phyloP scores from a whole-genome alignment of 1,140 invertebrate species.

The Globodera rostochiensis region DNA sequence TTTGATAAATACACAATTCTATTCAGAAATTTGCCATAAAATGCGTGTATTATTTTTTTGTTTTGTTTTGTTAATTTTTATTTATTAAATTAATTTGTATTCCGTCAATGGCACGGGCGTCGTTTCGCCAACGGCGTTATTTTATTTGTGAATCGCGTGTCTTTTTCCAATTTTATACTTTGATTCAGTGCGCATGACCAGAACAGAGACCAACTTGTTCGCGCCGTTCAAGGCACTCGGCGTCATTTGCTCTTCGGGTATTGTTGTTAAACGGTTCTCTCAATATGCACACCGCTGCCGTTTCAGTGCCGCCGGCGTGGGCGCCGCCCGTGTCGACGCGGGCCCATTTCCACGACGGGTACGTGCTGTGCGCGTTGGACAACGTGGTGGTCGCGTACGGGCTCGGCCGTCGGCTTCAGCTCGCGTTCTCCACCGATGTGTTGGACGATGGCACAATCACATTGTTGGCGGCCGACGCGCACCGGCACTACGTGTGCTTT shows the following conservation, averaged over 20 bases:
- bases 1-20: not conserved
- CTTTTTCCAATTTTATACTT: not conserved
- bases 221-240: slow-evolving; percentile 25
- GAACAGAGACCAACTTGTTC: slow-evolving; percentile 29
- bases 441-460: not conserved
- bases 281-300: not conserved
- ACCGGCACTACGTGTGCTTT: slow-evolving; percentile 1
- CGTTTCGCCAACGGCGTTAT: not conserved
- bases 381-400: slow-evolving; percentile 16
- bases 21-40: not conserved
- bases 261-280: no score
- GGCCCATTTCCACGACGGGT: not conserved
- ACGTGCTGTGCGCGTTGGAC: slow-evolving; percentile 16
- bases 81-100: not conserved
- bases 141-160: not conserved
- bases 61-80: not conserved
- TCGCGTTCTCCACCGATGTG: not conserved
- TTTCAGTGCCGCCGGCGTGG: slow-evolving; percentile 5
- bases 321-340: not conserved
- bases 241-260: slow-evolving; percentile 24
- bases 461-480: slow-evolving; percentile 2
- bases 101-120: no score
- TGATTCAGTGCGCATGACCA: not conserved
- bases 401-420: not conserved
- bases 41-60: not conserved